phyloP scores from a whole-genome alignment of 2,797 vertebrate species.

The Florisuga fusca region DNA sequence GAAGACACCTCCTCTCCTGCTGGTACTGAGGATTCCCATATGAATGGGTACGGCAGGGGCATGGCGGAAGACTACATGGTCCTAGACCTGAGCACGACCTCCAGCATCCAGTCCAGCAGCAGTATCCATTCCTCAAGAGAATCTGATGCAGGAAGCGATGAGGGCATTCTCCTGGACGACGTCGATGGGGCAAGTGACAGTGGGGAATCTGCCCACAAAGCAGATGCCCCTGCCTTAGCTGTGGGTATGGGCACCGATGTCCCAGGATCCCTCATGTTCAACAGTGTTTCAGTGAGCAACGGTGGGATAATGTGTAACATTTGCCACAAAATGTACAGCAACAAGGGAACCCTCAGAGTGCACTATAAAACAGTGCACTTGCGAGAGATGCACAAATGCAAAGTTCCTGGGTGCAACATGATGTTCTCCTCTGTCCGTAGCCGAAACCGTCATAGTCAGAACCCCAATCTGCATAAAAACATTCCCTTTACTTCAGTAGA shows the following conservation, averaged over 20 bases:
- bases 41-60: slow-evolving; percentile 89
- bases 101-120: slow-evolving; percentile 95
- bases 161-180: slow-evolving; percentile 95
- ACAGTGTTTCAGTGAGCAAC: slow-evolving; percentile 85
- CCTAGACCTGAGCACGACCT: slow-evolving; percentile 95
- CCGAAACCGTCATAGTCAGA: slow-evolving; percentile 97
- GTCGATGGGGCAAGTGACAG: slow-evolving; percentile 92
- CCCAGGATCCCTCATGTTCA: slow-evolving; percentile 86
- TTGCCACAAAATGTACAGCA: slow-evolving; percentile 99
- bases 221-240: slow-evolving; percentile 78
- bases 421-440: slow-evolving; percentile 98
- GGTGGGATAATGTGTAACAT: slow-evolving; percentile 96
- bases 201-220: slow-evolving; percentile 87
- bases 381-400: slow-evolving; percentile 99
- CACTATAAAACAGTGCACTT: slow-evolving; percentile 99
- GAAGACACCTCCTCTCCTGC: slow-evolving; percentile 87
- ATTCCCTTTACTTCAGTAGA: slow-evolving; percentile 92
- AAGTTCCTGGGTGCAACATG: slow-evolving; percentile 97
- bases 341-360: slow-evolving; percentile 97
- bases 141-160: slow-evolving; percentile 96
- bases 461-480: slow-evolving; percentile 98
- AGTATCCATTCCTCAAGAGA: slow-evolving; percentile 95
- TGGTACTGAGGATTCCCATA: slow-evolving; percentile 88
- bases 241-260: slow-evolving; percentile 79
- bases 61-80: slow-evolving; percentile 93